phyloP scores from a whole-genome alignment of 1,140 invertebrate genomes.

The Xylocopa sonorina region DNA sequence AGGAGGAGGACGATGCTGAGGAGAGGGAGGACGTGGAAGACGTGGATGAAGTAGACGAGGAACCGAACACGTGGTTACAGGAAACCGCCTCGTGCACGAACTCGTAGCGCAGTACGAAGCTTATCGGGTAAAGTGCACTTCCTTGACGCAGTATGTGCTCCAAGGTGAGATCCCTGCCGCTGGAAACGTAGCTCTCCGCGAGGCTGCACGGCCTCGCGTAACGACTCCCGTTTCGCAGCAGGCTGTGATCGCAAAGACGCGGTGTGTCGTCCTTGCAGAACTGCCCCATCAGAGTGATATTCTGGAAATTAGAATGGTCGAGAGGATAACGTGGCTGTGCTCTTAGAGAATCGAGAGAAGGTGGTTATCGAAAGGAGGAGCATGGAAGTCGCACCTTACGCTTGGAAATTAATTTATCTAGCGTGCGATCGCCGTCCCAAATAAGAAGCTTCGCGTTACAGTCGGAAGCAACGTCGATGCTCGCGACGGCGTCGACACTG shows the following conservation, averaged over 20 bases:
- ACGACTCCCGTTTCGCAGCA: slow-evolving; percentile 88
- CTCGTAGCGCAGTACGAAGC: slow-evolving; percentile 90
- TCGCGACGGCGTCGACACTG: slow-evolving; percentile 84
- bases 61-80: slow-evolving; percentile 84
- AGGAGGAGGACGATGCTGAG: slow-evolving; percentile 37
- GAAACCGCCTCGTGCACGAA: slow-evolving; percentile 86
- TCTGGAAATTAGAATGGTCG: slow-evolving; percentile 61
- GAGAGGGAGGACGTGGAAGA: slow-evolving; percentile 72
- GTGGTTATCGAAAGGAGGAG: too few relatives aligned
- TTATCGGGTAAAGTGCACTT: slow-evolving; percentile 89
- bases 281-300: slow-evolving; percentile 86
- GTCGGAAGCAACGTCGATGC: slow-evolving; percentile 85
- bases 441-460: slow-evolving; percentile 89
- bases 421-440: slow-evolving; percentile 86
- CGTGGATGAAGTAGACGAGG: slow-evolving; percentile 69
- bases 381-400: slow-evolving; percentile 68
- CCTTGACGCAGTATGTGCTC: slow-evolving; percentile 89
- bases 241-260: slow-evolving; percentile 87
- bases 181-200: slow-evolving; percentile 90
- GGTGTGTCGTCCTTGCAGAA: slow-evolving; percentile 90
- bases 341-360: too few relatives aligned
- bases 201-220: slow-evolving; percentile 88
- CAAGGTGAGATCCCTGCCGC: slow-evolving; percentile 87
- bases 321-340: too few relatives aligned
- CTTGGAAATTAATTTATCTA: slow-evolving; percentile 72